Evolutionary conservation across 2,113 vertebrate species (phyloP).

Genomic region (Entomyzon cyanotis): DNA sequence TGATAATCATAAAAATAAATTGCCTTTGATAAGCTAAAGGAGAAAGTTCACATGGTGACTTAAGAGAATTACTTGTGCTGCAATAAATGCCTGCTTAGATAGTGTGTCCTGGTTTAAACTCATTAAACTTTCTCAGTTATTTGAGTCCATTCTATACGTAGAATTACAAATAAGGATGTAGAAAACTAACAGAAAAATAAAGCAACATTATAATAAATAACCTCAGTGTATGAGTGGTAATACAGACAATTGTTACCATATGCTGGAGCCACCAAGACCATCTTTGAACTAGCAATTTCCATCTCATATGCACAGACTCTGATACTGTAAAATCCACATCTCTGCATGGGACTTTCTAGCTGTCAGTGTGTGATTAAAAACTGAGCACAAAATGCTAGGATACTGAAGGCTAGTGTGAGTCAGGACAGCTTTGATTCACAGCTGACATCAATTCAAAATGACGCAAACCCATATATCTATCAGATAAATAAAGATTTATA

Average conservation of each 20-base stretch:
- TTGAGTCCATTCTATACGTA: neutral
- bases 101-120: neutral
- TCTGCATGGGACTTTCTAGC: neutral
- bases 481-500: neutral
- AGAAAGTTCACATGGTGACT: neutral
- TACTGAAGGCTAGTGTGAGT: neutral
- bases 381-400: neutral
- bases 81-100: neutral
- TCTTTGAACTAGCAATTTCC: neutral
- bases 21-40: neutral
- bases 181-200: neutral
- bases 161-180: neutral
- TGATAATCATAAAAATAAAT: neutral
- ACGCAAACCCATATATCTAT: neutral
- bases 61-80: neutral
- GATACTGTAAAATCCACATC: neutral
- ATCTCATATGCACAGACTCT: rapidly evolving
- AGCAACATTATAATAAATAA: neutral
- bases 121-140: neutral
- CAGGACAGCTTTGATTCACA: neutral
- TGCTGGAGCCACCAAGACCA: neutral
- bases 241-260: neutral
- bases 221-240: neutral
- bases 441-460: neutral
- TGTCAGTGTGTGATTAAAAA: neutral